Base-by-base conservation (phyloP, 1,140 invertebrate genomes). In the Lasioglossum baleicum region DNA sequence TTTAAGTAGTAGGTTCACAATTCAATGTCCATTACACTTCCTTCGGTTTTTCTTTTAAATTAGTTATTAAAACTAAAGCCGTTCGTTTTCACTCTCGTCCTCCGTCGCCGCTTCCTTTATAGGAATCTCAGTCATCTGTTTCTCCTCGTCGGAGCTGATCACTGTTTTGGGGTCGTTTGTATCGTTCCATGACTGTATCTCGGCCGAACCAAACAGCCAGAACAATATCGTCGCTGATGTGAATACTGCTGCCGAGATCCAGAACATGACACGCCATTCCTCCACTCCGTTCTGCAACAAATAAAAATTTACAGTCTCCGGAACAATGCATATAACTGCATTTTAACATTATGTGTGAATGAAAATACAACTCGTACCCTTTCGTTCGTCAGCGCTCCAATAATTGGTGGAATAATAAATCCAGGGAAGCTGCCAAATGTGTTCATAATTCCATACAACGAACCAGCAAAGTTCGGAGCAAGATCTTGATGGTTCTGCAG, bases 401-500 rank as follows among this genome's bases (percentile, higher is more conserved):
- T 95, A 72, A 96, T 94, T 72, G 95, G 92, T 0, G 96, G 96
- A 42, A 96, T 95, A 61, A 96, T 95, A 83, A 96, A 96, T 61
- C 96, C 96, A 15, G 96, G 95, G 1, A 95, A 96, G 60, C 95
- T 95, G 10, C 96, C 96, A 58, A 96, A 92, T 20, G 95, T 96
- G 81, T 96, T 96, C 74, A 96, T 95, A 58, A 96, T 95, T 26
- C 96, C 96, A 78, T 96, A 96, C 11, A 96, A 88, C 2, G 95
- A 95, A 56, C 96, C 96, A 26, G 97, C 97, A 93, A 95, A 97
- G 90, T 97, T 97, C 2, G 96, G 96, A 0, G 97, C 96, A 53
- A 98, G 92, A 92, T 97, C 97, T 91, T 98, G 95, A 80, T 97
- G 96, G 90, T 98, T 98, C 86, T 96, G 95, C 87, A 97, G 94